phyloP scores from a whole-genome alignment of 2,888 invertebrate genomes.

The Limnephilus marmoratus region DNA sequence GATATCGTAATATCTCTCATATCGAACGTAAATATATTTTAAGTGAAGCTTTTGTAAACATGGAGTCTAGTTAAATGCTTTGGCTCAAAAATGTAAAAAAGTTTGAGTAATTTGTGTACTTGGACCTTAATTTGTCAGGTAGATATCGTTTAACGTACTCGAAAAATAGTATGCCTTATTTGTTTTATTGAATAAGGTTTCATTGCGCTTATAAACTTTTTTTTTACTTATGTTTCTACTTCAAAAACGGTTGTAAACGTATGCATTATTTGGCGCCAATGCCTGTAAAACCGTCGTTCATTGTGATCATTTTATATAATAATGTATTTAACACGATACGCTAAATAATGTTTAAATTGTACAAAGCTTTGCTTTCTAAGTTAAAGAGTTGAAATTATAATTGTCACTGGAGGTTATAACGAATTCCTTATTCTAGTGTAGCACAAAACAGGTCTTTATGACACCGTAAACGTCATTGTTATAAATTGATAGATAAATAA shows the following conservation, averaged over 20 bases:
- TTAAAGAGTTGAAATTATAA: slow-evolving; percentile 42
- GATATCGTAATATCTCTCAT: slow-evolving; percentile 52
- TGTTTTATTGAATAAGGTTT: neutral
- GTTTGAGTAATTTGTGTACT: slow-evolving; percentile 49
- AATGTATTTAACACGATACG: slow-evolving; percentile 33
- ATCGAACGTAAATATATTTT: slow-evolving; percentile 25
- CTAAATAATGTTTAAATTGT: neutral
- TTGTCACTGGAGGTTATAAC: slow-evolving; percentile 59
- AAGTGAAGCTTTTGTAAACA: slow-evolving; percentile 61
- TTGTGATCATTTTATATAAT: slow-evolving; percentile 32
- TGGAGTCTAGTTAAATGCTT: slow-evolving; percentile 63
- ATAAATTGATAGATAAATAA: slow-evolving; percentile 51
- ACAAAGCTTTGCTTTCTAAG: slow-evolving; percentile 24
- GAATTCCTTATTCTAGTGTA: slow-evolving; percentile 36
- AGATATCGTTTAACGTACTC: neutral
- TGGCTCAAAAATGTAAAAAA: slow-evolving; percentile 56
- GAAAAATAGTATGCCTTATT: neutral
- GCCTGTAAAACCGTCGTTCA: slow-evolving; percentile 15
- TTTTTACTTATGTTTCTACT: slow-evolving; percentile 42
- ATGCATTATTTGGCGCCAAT: slow-evolving; percentile 64
- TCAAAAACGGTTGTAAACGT: slow-evolving; percentile 61
- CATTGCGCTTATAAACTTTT: slow-evolving; percentile 22
- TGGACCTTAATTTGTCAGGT: slow-evolving; percentile 53
- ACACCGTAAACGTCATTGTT: slow-evolving; percentile 56
- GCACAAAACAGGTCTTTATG: slow-evolving; percentile 54